Percentiles rank a stretch among this genome's conserved stretches.
phyloP scores from a whole-genome alignment of 2,113 vertebrate genomes.

The Tenrec ecaudatus region DNA sequence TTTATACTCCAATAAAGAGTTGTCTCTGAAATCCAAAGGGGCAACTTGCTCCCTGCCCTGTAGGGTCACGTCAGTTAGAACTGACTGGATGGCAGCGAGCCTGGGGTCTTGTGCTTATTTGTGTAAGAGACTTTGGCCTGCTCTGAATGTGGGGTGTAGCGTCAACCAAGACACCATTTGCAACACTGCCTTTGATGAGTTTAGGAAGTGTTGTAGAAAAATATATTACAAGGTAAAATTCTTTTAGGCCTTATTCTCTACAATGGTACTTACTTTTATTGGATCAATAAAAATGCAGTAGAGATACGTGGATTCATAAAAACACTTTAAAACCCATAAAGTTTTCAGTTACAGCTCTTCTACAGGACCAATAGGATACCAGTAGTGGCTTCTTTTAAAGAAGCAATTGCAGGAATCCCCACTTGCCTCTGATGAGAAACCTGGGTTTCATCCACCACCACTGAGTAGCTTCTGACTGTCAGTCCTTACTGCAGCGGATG shows the following conservation, averaged over 20 bases:
- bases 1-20: background rate
- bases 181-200: background rate
- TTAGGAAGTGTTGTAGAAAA: background rate
- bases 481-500: too few species aligned
- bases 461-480: too few species aligned
- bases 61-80: too few species aligned
- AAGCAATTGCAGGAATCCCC: background rate
- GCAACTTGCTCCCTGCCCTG: background rate
- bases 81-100: too few species aligned
- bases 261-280: background rate
- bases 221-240: too few species aligned
- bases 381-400: background rate
- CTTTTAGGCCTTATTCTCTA: too few species aligned
- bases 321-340: background rate
- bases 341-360: constrained; percentile 1
- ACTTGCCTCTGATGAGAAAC: too few species aligned
- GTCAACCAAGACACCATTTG: background rate
- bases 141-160: background rate
- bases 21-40: background rate
- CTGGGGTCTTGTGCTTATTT: background rate
- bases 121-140: background rate
- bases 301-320: background rate
- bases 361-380: background rate
- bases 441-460: too few species aligned
- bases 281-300: background rate